Percentiles rank a stretch among this genome's conserved stretches.
Conservation (phyloP, 2,113 vertebrate genomes). For the Nerophis ophidion region DNA sequence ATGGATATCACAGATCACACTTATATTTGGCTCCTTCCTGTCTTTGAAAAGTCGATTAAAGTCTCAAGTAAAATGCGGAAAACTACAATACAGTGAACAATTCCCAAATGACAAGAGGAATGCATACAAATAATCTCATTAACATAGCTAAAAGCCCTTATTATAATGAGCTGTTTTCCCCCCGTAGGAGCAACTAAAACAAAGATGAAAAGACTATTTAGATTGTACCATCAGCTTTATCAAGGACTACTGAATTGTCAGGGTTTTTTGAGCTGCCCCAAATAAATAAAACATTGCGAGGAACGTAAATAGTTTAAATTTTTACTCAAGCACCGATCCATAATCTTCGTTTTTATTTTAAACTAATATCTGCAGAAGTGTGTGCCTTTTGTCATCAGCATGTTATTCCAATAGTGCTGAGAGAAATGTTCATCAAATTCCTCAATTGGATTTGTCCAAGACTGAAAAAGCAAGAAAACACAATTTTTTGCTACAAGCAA, state of each 20-base stretch:
- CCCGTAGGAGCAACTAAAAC: constrained; percentile 34
- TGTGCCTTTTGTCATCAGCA: background rate
- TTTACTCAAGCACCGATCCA: background rate
- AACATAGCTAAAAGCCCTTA: constrained; percentile 70
- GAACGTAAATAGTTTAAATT: background rate
- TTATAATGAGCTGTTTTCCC: constrained; percentile 61
- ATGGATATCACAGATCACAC: constrained; percentile 63
- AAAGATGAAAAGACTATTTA: constrained; percentile 40
- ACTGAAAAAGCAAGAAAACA: constrained; percentile 22
- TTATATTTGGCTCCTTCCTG: constrained; percentile 63
- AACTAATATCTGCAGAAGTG: background rate
- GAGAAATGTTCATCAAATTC: background rate
- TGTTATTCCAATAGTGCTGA: background rate
- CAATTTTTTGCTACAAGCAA: constrained; percentile 13
- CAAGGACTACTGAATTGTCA: constrained; percentile 7
- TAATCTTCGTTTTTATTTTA: background rate
- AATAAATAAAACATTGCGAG: background rate
- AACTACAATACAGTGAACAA: constrained; percentile 53
- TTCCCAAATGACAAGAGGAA: constrained; percentile 59
- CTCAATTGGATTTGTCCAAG: constrained; percentile 11
- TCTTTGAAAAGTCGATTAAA: constrained; percentile 71
- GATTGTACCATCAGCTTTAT: constrained; percentile 8
- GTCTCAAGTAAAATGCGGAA: constrained; percentile 55
- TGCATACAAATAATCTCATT: constrained; percentile 73
- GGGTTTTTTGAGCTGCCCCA: constrained; percentile 1